Conservation (phyloP, 2,888 invertebrate genomes). For the Hemithea aestivaria region DNA sequence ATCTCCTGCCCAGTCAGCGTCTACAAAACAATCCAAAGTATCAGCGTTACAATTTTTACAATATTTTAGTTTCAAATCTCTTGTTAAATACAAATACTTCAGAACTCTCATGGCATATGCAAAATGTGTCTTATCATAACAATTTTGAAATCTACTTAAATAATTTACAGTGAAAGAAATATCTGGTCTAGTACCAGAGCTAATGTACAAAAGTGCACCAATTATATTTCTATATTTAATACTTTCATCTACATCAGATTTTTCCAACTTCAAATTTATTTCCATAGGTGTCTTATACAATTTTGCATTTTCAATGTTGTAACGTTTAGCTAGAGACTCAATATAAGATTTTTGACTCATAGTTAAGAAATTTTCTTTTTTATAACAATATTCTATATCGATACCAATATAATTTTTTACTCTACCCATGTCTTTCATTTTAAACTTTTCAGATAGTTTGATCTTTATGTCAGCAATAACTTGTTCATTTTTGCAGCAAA, state of each 20-base stretch:
- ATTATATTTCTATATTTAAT: slow-evolving; percentile 37
- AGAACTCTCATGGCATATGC: too few species aligned
- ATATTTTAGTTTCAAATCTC: too few species aligned
- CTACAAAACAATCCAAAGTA: too few species aligned
- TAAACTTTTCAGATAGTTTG: slow-evolving; percentile 25
- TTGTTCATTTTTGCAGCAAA: slow-evolving; percentile 31
- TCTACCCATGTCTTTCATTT: slow-evolving; percentile 38
- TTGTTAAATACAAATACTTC: too few species aligned
- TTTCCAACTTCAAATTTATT: slow-evolving; percentile 24
- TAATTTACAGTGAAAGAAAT: slow-evolving; percentile 34
- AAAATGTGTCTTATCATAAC: too few species aligned
- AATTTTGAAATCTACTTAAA: too few species aligned
- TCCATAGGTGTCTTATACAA: slow-evolving; percentile 31
- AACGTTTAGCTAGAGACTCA: slow-evolving; percentile 27
- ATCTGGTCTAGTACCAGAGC: slow-evolving; percentile 40
- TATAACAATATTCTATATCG: too few species aligned
- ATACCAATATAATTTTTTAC: slow-evolving; percentile 39
- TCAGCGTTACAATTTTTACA: too few species aligned
- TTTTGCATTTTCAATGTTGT: slow-evolving; percentile 32
- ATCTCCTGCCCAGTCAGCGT: too few species aligned
- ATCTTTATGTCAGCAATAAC: slow-evolving; percentile 26
- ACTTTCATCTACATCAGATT: slow-evolving; percentile 23
- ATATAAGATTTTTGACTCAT: slow-evolving; percentile 31
- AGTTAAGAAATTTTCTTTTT: slow-evolving; percentile 29
- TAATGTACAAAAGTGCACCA: slow-evolving; percentile 36